Evolutionary conservation across 2,888 invertebrate species (phyloP).

Genomic region (Drosophila nigricruria): DNA sequence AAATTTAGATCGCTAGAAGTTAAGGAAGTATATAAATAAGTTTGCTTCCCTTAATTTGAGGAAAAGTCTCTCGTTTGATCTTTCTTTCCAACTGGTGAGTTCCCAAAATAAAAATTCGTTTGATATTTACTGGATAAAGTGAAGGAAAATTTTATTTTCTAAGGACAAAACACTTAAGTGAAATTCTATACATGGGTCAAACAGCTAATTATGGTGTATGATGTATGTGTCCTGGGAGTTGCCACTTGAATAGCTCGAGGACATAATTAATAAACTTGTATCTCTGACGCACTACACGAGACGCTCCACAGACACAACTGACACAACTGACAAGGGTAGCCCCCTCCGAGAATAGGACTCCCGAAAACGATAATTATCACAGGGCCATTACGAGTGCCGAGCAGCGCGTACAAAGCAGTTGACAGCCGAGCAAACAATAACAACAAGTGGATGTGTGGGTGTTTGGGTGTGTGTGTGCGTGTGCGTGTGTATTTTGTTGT

Average conservation of each 20-base stretch:
- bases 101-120: constrained; percentile 14
- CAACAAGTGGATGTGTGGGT: constrained; percentile 11
- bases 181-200: constrained; percentile 47
- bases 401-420: constrained; percentile 70
- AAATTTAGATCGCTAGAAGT: too few species aligned
- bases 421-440: constrained; percentile 64
- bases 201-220: constrained; percentile 61
- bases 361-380: constrained; percentile 69
- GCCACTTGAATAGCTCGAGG: constrained; percentile 54
- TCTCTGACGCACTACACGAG: constrained; percentile 54
- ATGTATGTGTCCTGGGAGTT: constrained; percentile 31
- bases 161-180: constrained; percentile 34
- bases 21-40: too few species aligned
- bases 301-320: constrained; percentile 46
- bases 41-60: too few species aligned
- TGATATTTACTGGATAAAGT: constrained; percentile 14
- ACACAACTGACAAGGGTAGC: neutral
- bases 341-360: constrained; percentile 11
- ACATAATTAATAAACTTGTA: constrained; percentile 68
- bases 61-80: neutral
- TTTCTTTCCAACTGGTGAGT: neutral
- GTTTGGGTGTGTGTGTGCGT: neutral
- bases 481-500: constrained; percentile 3
- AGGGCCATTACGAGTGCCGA: constrained; percentile 59
- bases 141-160: constrained; percentile 45